Conservation (phyloP, 2,888 invertebrate genomes). For the Trichogramma evanescens region DNA sequence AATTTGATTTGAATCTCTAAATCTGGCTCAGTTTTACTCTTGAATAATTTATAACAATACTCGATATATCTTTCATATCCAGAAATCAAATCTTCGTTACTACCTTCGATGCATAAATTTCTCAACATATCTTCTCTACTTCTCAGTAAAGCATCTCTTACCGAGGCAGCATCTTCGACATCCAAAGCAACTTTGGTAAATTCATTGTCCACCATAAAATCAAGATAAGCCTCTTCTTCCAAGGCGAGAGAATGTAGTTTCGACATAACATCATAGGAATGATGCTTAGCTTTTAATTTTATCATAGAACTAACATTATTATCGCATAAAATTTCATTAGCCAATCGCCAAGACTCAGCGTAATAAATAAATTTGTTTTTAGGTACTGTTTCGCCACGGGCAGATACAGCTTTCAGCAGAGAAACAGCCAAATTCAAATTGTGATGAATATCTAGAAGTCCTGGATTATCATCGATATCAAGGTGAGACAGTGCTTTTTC, state of each 20-base stretch:
- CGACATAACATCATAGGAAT: slow-evolving; percentile 11
- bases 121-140: slow-evolving; percentile 26
- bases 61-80: slow-evolving; percentile 31
- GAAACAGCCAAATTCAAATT: slow-evolving; percentile 13
- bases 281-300: slow-evolving; percentile 10
- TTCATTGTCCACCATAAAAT: not conserved
- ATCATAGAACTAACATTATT: not conserved
- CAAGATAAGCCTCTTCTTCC: not conserved
- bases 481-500: not conserved
- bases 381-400: slow-evolving; percentile 19
- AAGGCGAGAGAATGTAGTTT: slow-evolving; percentile 9
- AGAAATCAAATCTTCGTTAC: slow-evolving; percentile 19
- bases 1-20: slow-evolving; percentile 29
- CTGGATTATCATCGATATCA: not conserved
- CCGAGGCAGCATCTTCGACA: not conserved
- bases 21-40: not conserved
- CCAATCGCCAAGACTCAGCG: slow-evolving; percentile 26
- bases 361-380: slow-evolving; percentile 23
- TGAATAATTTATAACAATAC: slow-evolving; percentile 29
- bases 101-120: slow-evolving; percentile 22
- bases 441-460: not conserved
- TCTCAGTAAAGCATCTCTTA: not conserved
- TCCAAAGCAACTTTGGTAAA: not conserved
- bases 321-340: not conserved
- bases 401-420: slow-evolving; percentile 24